Percentiles rank a stretch among this genome's conserved stretches.
Evolutionary conservation across 2,888 invertebrate genomes (phyloP).

Genomic region (Drosophila hamatofila): DNA sequence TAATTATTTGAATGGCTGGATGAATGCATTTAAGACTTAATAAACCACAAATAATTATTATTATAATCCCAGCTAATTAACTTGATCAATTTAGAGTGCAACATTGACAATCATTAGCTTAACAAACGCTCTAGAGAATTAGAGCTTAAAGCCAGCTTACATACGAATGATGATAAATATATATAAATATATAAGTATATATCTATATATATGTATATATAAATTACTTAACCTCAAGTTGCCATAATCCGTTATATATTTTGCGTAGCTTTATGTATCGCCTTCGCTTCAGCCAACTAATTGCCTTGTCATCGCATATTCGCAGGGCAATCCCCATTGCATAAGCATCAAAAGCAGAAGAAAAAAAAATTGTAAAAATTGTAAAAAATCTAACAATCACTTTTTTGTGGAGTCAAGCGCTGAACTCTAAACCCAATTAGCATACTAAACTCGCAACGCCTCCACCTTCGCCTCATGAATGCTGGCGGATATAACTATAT

Average conservation of each 20-base stretch:
- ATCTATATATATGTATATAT: neutral
- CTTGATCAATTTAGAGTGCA: neutral
- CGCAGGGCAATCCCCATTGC: slow-evolving; percentile 15
- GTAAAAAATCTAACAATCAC: slow-evolving; percentile 16
- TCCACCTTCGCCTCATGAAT: slow-evolving; percentile 64
- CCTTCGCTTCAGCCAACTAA: neutral
- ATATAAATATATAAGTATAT: neutral
- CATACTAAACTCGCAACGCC: slow-evolving; percentile 55
- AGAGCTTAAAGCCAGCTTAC: neutral
- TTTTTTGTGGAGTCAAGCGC: slow-evolving; percentile 25
- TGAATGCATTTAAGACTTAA: too few relatives aligned
- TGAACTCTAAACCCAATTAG: slow-evolving; percentile 56
- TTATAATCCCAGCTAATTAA: neutral
- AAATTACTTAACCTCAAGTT: neutral
- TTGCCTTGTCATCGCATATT: slow-evolving; percentile 22
- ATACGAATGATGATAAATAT: neutral
- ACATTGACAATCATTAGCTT: neutral
- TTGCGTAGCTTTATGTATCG: neutral
- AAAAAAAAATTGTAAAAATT: neutral
- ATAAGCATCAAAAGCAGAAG: slow-evolving; percentile 9
- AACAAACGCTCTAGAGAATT: neutral
- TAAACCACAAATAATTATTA: too few relatives aligned
- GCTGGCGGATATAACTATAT: slow-evolving; percentile 55
- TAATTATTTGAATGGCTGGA: too few relatives aligned
- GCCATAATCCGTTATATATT: slow-evolving; percentile 3